Evolutionary conservation across 1,140 invertebrate species (phyloP).

Genomic region (Penaeus chinensis): DNA sequence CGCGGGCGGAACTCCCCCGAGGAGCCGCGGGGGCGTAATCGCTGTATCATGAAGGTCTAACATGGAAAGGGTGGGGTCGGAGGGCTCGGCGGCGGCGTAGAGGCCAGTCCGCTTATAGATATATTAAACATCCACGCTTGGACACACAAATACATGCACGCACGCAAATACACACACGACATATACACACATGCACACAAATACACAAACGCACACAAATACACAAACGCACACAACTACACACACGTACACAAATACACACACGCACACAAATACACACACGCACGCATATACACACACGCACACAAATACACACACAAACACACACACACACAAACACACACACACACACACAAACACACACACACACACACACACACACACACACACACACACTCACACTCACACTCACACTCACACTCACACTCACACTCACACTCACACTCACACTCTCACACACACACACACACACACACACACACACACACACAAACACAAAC

Average conservation of each 20-base stretch:
- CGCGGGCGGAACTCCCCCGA: too few relatives aligned
- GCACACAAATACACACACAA: neutral
- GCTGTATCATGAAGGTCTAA: too few relatives aligned
- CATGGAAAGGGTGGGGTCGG: too few relatives aligned
- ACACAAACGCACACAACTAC: too few relatives aligned
- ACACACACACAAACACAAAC: neutral
- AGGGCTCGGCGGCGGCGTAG: too few relatives aligned
- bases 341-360: neutral
- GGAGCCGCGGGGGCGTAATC: too few relatives aligned
- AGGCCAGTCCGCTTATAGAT: neutral
- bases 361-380: neutral
- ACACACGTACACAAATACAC: neutral
- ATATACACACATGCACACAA: neutral
- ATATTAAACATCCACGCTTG: neutral
- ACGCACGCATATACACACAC: neutral
- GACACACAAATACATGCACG: neutral
- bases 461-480: neutral
- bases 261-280: neutral
- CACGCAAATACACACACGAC: neutral
- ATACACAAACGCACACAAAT: neutral
- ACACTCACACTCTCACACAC: neutral
- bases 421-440: neutral
- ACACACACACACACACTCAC: neutral
- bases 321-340: neutral
- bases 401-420: neutral